phyloP scores from a whole-genome alignment of 1,140 invertebrate species.

The Ceratosolen solmsi region DNA sequence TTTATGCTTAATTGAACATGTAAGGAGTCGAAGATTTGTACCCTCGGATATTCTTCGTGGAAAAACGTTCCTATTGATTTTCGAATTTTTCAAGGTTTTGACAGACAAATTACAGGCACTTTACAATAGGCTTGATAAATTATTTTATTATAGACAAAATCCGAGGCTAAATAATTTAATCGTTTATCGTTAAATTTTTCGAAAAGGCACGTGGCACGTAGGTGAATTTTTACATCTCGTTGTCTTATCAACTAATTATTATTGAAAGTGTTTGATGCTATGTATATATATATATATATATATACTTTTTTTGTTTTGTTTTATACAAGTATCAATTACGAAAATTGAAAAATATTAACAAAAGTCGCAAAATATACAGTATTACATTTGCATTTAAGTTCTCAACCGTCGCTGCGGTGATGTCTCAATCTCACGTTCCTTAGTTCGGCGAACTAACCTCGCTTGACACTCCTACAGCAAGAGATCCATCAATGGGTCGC shows the following conservation, averaged over 20 bases:
- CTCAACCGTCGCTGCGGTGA: background rate
- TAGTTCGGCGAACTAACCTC: background rate
- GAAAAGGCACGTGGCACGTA: no score
- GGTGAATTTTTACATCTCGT: background rate
- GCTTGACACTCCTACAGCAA: no score
- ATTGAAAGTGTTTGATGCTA: background rate
- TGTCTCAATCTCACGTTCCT: background rate
- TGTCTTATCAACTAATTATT: background rate
- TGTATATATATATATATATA: no score
- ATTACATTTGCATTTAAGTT: background rate
- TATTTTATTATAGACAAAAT: slow-evolving; percentile 15
- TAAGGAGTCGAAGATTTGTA: no score
- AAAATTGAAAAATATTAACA: slow-evolving; percentile 21
- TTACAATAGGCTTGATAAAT: slow-evolving; percentile 14
- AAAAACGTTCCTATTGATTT: no score
- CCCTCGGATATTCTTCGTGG: no score
- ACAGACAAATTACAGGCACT: background rate
- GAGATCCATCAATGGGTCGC: background rate
- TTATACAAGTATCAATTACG: slow-evolving; percentile 19
- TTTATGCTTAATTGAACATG: background rate
- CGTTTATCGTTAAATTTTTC: background rate
- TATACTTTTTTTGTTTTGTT: no score
- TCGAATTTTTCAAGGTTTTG: background rate
- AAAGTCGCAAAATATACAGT: slow-evolving; percentile 15
- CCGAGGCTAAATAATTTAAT: slow-evolving; percentile 16